phyloP scores from a whole-genome alignment of 2,797 vertebrate genomes.

The Forpus xanthops region DNA sequence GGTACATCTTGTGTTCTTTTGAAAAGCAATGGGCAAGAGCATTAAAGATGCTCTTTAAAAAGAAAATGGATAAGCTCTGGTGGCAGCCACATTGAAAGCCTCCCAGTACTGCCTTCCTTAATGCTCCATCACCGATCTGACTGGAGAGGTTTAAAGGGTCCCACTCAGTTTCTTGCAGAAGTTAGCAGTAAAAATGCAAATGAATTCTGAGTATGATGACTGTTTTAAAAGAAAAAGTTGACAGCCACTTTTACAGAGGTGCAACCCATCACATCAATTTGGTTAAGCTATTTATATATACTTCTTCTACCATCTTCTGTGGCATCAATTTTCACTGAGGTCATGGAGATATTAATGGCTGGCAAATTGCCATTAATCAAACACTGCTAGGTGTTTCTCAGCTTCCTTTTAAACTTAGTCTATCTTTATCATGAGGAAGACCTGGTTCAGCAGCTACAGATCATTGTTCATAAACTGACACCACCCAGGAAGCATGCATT shows the following conservation, averaged over 20 bases:
- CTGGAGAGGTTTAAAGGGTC: not conserved
- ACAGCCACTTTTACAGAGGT: not conserved
- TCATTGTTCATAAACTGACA: not conserved
- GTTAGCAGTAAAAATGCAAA: not conserved
- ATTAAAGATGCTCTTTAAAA: not conserved
- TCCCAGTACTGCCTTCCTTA: not conserved
- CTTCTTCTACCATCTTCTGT: not conserved
- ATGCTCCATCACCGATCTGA: not conserved
- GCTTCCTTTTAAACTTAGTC: conserved; percentile 21
- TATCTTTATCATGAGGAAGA: conserved; percentile 33
- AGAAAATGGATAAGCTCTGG: not conserved
- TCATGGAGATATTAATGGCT: not conserved
- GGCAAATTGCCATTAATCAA: not conserved
- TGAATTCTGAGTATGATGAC: not conserved
- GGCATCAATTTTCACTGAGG: not conserved
- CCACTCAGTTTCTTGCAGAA: not conserved
- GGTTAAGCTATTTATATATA: not conserved
- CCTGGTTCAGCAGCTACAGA: conserved; percentile 42
- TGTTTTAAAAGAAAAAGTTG: not conserved
- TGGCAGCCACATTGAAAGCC: not conserved
- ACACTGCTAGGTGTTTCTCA: not conserved
- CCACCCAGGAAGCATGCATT: not conserved
- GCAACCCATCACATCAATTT: not conserved
- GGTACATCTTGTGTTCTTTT: not conserved
- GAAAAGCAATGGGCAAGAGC: not conserved